Evolutionary conservation across 2,888 invertebrate species (phyloP).

Genomic region (Volucella bombylans): DNA sequence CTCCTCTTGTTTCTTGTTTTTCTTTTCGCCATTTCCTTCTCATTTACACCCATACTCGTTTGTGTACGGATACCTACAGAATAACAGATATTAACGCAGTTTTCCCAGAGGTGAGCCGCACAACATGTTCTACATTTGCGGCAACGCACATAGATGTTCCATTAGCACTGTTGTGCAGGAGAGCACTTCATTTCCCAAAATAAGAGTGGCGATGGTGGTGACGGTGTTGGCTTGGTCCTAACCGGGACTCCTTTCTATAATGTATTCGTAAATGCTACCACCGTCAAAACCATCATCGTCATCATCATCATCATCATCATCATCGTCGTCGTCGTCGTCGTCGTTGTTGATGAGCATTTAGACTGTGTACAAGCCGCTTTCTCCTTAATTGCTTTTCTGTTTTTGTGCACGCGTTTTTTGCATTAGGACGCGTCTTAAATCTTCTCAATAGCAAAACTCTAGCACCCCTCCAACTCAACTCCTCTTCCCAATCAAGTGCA

Average conservation of each 20-base stretch:
- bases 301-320: not conserved
- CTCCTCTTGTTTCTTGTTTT: slow-evolving; percentile 15
- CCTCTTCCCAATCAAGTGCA: slow-evolving; percentile 44
- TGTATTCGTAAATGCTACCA: not conserved
- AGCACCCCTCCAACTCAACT: not conserved
- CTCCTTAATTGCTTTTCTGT: slow-evolving; percentile 19
- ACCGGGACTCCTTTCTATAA: not conserved
- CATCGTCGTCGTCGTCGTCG: not conserved
- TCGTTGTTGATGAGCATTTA: slow-evolving; percentile 15
- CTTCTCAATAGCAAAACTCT: slow-evolving; percentile 25
- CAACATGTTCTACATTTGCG: slow-evolving; percentile 47
- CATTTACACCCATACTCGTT: slow-evolving; percentile 28
- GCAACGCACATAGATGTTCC: slow-evolving; percentile 61
- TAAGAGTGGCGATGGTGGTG: slow-evolving; percentile 10
- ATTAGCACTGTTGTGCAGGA: slow-evolving; percentile 50
- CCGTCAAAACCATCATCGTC: not conserved
- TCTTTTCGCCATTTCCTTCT: slow-evolving; percentile 39
- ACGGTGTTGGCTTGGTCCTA: not conserved
- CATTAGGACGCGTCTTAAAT: slow-evolving; percentile 56
- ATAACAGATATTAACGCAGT: slow-evolving; percentile 36
- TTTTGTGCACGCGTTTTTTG: slow-evolving; percentile 50
- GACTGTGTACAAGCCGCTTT: slow-evolving; percentile 9
- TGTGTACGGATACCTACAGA: not conserved
- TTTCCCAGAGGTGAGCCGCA: slow-evolving; percentile 60
- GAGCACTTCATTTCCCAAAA: slow-evolving; percentile 33